Evolutionary conservation across 1,140 invertebrate species (phyloP).

Genomic region (Aphelenchoides fujianensis): DNA sequence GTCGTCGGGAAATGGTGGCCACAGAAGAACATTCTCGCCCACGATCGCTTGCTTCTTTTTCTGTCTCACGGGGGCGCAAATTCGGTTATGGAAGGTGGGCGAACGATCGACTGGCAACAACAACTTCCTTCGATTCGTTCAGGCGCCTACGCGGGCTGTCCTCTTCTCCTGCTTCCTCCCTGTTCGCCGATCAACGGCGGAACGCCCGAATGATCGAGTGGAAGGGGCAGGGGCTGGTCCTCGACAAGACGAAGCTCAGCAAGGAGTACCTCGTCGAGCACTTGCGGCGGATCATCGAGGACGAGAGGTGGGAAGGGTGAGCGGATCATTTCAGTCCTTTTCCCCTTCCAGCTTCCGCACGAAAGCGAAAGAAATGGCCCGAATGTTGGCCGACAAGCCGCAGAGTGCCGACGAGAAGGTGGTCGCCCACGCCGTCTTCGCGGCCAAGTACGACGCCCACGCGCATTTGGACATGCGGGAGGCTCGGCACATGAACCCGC

Average conservation of each 20-base stretch:
- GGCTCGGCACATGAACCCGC: background rate
- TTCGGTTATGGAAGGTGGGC: background rate
- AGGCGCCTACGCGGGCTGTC: background rate
- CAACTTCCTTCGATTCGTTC: background rate
- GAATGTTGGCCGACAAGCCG: slow-evolving; percentile 21
- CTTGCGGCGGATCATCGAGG: slow-evolving; percentile 6
- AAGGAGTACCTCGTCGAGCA: slow-evolving; percentile 25
- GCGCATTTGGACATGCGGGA: slow-evolving; percentile 25
- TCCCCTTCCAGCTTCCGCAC: background rate
- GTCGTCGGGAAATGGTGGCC: background rate
- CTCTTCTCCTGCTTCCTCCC: background rate
- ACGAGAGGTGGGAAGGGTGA: slow-evolving; percentile 22
- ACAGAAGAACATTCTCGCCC: background rate
- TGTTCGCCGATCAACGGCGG: slow-evolving; percentile 9
- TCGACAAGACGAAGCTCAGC: slow-evolving; percentile 25
- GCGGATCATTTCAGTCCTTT: slow-evolving; percentile 12
- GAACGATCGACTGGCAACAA: background rate
- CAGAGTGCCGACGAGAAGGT: slow-evolving; percentile 9
- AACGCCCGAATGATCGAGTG: slow-evolving; percentile 26
- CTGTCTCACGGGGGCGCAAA: background rate
- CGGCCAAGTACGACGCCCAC: slow-evolving; percentile 23
- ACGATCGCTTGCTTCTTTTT: background rate
- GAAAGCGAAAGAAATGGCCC: slow-evolving; percentile 19
- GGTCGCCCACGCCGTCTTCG: slow-evolving; percentile 21
- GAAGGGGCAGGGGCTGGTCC: background rate